Evolutionary conservation across 1,140 invertebrate genomes (phyloP).

Genomic region (Heliconius melpomene): DNA sequence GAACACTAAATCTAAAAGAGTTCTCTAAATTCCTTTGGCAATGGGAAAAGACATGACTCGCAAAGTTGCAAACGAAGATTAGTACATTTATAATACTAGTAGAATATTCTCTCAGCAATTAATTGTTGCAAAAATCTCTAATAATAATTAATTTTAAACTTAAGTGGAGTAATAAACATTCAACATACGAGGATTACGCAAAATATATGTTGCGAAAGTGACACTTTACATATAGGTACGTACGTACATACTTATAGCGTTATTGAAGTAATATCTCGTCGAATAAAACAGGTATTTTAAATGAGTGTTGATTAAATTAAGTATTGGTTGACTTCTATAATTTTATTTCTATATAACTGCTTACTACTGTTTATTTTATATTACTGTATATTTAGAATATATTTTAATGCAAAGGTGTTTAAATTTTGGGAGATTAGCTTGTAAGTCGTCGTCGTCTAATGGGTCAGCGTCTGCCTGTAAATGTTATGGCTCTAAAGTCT

Average conservation of each 20-base stretch:
- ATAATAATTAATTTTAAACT: conserved; percentile 8
- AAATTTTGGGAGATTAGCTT: no score
- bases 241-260: neutral
- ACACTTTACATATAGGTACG: neutral
- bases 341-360: neutral
- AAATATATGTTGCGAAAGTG: conserved; percentile 11
- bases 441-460: no score
- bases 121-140: conserved; percentile 10
- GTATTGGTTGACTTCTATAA: neutral
- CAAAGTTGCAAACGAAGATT: no score
- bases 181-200: neutral
- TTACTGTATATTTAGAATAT: no score
- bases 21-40: no score
- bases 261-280: conserved; percentile 2
- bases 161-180: conserved; percentile 4
- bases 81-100: neutral
- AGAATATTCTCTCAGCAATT: neutral
- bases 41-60: no score
- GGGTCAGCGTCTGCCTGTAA: no score
- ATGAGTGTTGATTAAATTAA: neutral
- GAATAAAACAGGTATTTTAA: conserved; percentile 8
- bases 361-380: no score
- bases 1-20: no score
- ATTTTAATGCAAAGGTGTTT: no score
- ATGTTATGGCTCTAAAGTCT: no score